Percentiles rank a stretch among this genome's conserved stretches.
These are phyloP conservation scores for Pecten maximus DNA, from an alignment of 2,888 invertebrate species.

Conservation along the genomic window DNA sequence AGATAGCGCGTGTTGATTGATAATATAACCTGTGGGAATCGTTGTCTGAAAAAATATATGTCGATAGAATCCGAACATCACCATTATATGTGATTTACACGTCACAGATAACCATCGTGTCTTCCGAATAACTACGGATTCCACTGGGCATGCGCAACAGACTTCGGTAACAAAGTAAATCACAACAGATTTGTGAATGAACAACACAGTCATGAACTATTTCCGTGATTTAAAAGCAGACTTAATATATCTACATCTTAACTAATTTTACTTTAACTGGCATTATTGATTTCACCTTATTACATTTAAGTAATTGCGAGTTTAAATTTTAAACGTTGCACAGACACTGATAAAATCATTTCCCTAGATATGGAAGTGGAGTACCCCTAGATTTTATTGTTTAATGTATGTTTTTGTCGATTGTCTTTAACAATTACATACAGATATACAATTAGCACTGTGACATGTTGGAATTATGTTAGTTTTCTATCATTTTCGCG, in stretches of 20 bases:
- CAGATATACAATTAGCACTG: too few species aligned
- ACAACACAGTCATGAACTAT: not conserved
- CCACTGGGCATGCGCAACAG: not conserved
- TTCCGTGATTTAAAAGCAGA: not conserved
- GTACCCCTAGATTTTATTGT: too few species aligned
- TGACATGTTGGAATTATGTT: too few species aligned
- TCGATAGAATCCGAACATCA: constrained; percentile 22
- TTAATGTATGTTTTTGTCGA: too few species aligned
- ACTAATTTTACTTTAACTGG: not conserved
- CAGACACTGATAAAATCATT: too few species aligned
- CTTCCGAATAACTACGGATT: not conserved
- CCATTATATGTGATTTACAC: constrained; percentile 18
- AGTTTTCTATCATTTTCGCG: too few species aligned
- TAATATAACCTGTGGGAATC: not conserved
- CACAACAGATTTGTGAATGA: not conserved
- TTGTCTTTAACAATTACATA: too few species aligned
- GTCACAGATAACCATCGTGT: constrained; percentile 32
- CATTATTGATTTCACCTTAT: too few species aligned
- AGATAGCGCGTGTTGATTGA: not conserved
- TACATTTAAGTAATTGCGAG: too few species aligned
- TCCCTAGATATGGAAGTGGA: too few species aligned
- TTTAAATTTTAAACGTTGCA: too few species aligned
- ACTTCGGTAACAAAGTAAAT: not conserved
- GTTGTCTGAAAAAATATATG: not conserved
- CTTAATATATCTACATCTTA: not conserved